Evolutionary conservation across 2,797 vertebrate genomes (phyloP), one percentile per base, ranked within the genome.

Genomic region (Toxotes lorentzi): DNA sequence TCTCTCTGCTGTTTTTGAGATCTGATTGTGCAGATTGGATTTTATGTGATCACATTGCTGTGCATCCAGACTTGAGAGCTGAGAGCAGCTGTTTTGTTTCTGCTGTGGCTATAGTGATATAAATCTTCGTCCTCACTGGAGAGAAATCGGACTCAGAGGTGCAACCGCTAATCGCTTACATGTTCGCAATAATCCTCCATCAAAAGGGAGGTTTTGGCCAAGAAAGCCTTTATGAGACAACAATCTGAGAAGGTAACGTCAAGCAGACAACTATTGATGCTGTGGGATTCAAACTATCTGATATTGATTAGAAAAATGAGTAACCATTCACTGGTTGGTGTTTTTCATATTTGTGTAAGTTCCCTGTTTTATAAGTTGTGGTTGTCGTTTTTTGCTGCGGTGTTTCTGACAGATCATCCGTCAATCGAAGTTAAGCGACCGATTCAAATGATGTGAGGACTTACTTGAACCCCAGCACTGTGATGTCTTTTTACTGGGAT

Each of bases 51-150:
- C 66, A 32, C 60, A 27, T 53, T 34, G 43, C 78, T 56, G 69
- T 13, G 35, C 14, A 9, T 82, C 57, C 70, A 76, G 62, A 41
- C 40, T 53, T 77, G 70, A 51, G 70, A 51, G 45, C 48, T 2
- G 24, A 50, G 59, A 64, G 65, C 34, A 24, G 78, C 60, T 73
- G 32, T n/a, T 73, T 70, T 47, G 43, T 62, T 58, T 66, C 47
- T 70, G 58, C 65, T 70, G 53, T 24, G 73, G 64, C 50, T 48
- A 4, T 23, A 23, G 19, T 32, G 63, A 47, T 35, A 64, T 78
- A 71, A 87, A 84, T 76, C 81, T 78, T 67, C 23, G 63, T 75
- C 30, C 35, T 34, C 43, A 17, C 57, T 12, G 10, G 27, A 81
- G 45, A 56, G 17, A 73, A 79, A 57, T 43, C 11, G 8, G 43